phyloP scores from a whole-genome alignment of 1,140 invertebrate genomes.

The Drosophila arawakana region DNA sequence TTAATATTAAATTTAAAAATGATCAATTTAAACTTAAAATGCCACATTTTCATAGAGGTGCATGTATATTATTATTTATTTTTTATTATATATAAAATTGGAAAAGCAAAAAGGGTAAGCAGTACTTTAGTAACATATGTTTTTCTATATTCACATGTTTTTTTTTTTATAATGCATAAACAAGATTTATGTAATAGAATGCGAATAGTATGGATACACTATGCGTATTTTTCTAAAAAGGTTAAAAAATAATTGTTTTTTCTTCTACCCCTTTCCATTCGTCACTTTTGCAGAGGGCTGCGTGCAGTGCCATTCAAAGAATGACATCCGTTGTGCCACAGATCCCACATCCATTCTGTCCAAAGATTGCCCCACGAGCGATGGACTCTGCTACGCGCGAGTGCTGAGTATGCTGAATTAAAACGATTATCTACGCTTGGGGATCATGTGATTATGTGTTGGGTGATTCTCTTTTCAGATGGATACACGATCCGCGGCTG shows the following conservation, averaged over 20 bases:
- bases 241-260: background rate
- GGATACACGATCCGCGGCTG: slow-evolving; percentile 77
- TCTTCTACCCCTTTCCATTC: background rate
- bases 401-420: slow-evolving; percentile 34
- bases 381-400: slow-evolving; percentile 64
- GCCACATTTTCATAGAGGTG: no score
- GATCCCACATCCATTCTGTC: slow-evolving; percentile 67
- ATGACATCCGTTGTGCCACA: slow-evolving; percentile 68
- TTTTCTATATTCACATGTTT: no score
- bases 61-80: no score
- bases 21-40: no score
- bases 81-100: no score
- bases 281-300: slow-evolving; percentile 63
- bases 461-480: slow-evolving; percentile 40
- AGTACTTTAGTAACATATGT: no score
- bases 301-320: slow-evolving; percentile 74
- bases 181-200: no score
- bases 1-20: no score
- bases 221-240: background rate
- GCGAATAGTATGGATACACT: background rate
- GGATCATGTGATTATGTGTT: no score
- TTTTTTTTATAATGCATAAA: no score
- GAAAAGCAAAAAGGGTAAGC: no score
- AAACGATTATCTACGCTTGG: background rate
- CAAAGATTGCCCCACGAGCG: slow-evolving; percentile 53